Evolutionary conservation across 2,113 vertebrate genomes (phyloP).

Genomic region (Pterocles orientalis): DNA sequence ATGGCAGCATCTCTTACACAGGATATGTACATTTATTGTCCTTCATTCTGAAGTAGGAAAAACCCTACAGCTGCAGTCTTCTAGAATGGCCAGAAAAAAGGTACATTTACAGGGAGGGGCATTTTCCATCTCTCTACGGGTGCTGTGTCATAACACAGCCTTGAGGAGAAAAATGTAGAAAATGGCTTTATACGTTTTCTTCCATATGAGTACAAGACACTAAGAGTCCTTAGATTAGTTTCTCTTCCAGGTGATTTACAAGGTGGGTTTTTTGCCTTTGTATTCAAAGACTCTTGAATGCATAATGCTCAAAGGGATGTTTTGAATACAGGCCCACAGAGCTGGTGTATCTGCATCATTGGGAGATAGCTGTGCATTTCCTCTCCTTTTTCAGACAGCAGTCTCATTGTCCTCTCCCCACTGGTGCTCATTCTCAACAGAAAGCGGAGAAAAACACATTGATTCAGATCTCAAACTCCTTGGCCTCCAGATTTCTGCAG

Average conservation of each 20-base stretch:
- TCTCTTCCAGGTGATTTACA: background rate
- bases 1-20: background rate
- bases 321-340: background rate
- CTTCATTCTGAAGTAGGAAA: background rate
- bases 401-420: background rate
- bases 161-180: background rate
- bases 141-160: background rate
- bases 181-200: background rate
- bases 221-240: background rate
- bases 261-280: background rate
- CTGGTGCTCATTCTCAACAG: background rate
- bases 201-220: background rate
- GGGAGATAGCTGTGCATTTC: rapidly evolving
- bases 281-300: background rate
- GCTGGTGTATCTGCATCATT: rapidly evolving
- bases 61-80: background rate
- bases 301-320: background rate
- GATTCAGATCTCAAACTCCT: background rate
- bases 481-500: background rate
- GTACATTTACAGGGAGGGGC: rapidly evolving
- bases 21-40: background rate
- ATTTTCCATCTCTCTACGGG: background rate
- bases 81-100: background rate
- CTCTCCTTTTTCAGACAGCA: background rate
- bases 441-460: background rate